Evolutionary conservation across 1,140 invertebrate species (phyloP).

Genomic region (Wasmannia auropunctata): DNA sequence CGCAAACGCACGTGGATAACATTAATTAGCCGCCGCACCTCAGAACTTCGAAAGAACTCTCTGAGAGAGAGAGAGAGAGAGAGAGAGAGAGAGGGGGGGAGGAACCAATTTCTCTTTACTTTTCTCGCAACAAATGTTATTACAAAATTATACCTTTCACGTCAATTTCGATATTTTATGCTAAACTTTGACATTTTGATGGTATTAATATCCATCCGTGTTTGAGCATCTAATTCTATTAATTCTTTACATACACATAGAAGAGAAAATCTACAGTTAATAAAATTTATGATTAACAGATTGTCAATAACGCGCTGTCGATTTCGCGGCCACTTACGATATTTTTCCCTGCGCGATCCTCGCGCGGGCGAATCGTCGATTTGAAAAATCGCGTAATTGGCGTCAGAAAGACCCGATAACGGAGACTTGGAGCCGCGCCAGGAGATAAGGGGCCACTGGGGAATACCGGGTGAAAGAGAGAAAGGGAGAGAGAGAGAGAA

Average conservation of each 20-base stretch:
- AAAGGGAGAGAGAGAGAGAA: too few relatives aligned
- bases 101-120: neutral
- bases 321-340: neutral
- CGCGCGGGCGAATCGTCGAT: conserved; percentile 29
- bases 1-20: conserved; percentile 28
- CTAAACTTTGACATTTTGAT: conserved; percentile 6
- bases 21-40: conserved; percentile 43
- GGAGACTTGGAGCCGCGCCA: conserved; percentile 61
- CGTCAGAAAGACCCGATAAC: conserved; percentile 73
- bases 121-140: neutral
- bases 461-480: conserved; percentile 39
- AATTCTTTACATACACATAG: neutral
- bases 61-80: too few relatives aligned
- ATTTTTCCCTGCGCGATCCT: neutral
- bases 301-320: conserved; percentile 1
- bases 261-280: neutral
- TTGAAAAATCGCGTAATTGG: conserved; percentile 74
- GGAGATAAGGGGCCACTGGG: conserved; percentile 61
- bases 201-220: neutral
- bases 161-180: neutral
- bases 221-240: neutral
- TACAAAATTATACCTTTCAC: neutral
- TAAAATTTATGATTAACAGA: neutral
- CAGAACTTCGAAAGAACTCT: conserved; percentile 29
- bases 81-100: too few relatives aligned